These are phyloP conservation scores for Cryptus armator DNA, from an alignment of 2,888 invertebrate species.

Conservation along the genomic window DNA sequence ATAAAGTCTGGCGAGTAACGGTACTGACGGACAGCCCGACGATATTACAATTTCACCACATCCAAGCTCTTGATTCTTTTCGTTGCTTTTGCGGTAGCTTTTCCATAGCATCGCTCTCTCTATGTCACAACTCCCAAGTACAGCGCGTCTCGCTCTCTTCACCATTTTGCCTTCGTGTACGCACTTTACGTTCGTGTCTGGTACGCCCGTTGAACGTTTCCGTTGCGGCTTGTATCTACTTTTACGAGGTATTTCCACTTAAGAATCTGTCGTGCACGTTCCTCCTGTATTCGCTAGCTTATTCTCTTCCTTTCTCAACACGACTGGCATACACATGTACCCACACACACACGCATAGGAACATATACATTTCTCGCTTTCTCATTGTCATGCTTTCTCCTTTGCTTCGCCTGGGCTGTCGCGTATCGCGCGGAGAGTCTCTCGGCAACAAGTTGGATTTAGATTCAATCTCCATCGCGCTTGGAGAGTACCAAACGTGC, in stretches of 20 bases:
- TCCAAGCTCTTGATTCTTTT: background rate
- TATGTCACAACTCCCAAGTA: background rate
- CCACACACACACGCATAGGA: background rate
- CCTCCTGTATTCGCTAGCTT: constrained; percentile 31
- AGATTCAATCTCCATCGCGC: constrained; percentile 71
- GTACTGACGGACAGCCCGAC: constrained; percentile 1
- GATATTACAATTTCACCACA: constrained; percentile 16
- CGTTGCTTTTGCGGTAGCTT: background rate
- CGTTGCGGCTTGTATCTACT: constrained; percentile 36
- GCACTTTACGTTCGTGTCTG: constrained; percentile 16
- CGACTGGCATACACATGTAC: constrained; percentile 2
- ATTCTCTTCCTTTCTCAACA: constrained; percentile 41
- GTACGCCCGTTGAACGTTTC: constrained; percentile 23
- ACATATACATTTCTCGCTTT: constrained; percentile 7
- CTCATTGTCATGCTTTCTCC: constrained; percentile 6
- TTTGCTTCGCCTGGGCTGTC: constrained; percentile 36
- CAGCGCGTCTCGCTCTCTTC: background rate
- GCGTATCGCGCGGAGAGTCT: constrained; percentile 57
- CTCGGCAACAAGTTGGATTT: constrained; percentile 72
- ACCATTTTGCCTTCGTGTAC: constrained; percentile 23
- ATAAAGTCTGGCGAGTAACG: background rate
- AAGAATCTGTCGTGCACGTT: constrained; percentile 33
- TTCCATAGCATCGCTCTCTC: background rate
- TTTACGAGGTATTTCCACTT: constrained; percentile 54
- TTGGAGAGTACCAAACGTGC: constrained; percentile 27